Conservation (phyloP, 2,888 invertebrate genomes). For the Aspidiotus destructor region DNA sequence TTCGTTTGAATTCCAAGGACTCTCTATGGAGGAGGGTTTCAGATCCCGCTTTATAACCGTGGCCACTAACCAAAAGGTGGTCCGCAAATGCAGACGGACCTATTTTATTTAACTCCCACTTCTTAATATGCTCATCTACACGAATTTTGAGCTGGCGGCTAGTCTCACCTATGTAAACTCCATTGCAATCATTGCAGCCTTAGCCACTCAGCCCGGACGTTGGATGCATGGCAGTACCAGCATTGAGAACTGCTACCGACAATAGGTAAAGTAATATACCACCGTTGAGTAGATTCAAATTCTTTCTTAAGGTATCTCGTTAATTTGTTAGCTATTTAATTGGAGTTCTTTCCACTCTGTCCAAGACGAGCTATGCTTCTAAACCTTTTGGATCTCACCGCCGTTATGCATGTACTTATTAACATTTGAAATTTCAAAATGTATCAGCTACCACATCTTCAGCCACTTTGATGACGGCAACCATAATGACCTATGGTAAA, state of each 20-base stretch:
- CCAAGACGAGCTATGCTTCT: background rate
- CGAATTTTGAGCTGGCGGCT: too few relatives aligned
- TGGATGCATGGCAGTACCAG: background rate
- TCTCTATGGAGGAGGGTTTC: too few relatives aligned
- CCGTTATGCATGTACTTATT: background rate
- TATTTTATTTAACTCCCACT: too few relatives aligned
- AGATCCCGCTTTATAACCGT: too few relatives aligned
- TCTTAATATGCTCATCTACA: too few relatives aligned
- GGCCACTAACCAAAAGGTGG: too few relatives aligned
- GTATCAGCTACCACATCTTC: background rate
- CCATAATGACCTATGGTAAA: background rate
- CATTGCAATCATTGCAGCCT: too few relatives aligned
- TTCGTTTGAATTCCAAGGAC: too few relatives aligned
- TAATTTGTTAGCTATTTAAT: background rate
- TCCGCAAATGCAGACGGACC: too few relatives aligned
- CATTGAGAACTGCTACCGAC: background rate
- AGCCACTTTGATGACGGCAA: background rate
- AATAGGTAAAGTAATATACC: background rate
- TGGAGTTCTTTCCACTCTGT: background rate
- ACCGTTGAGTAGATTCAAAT: background rate
- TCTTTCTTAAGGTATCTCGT: background rate
- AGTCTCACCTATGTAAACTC: too few relatives aligned
- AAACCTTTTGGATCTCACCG: background rate
- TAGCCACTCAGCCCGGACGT: background rate
- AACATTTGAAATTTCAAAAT: background rate